phyloP scores from a whole-genome alignment of 2,888 invertebrate species.

The Mimumesa dahlbomi region DNA sequence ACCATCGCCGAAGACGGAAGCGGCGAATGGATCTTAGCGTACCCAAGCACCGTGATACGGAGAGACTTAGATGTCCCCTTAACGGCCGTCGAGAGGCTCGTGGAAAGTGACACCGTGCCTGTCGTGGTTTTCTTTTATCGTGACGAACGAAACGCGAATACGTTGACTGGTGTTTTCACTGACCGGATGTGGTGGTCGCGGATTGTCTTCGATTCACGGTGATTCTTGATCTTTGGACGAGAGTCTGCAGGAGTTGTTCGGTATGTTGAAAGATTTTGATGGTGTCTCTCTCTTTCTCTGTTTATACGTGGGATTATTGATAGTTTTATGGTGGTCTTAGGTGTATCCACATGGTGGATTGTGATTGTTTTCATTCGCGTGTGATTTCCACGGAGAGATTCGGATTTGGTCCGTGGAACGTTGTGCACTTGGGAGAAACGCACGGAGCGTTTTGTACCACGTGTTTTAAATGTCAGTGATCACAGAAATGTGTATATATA shows the following conservation, averaged over 20 bases:
- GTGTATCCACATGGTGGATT: too few species aligned
- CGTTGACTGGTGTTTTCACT: slow-evolving; percentile 26
- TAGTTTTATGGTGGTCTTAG: too few species aligned
- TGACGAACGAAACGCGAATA: slow-evolving; percentile 5
- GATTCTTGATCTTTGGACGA: slow-evolving; percentile 4
- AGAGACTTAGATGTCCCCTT: slow-evolving; percentile 20
- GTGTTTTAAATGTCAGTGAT: not conserved
- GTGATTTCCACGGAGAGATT: too few species aligned
- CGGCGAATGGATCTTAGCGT: slow-evolving; percentile 24
- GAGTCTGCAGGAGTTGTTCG: slow-evolving; percentile 24
- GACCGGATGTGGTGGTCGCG: slow-evolving; percentile 36
- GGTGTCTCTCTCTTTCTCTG: slow-evolving; percentile 6
- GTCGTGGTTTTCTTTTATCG: slow-evolving; percentile 31
- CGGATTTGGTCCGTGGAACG: too few species aligned
- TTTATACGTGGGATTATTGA: too few species aligned
- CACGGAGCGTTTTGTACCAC: not conserved
- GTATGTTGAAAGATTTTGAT: slow-evolving; percentile 12
- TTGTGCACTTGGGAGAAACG: too few species aligned
- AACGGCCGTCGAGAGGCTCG: slow-evolving; percentile 28
- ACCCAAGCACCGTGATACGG: not conserved
- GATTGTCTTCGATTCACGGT: slow-evolving; percentile 29
- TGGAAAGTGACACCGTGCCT: slow-evolving; percentile 42
- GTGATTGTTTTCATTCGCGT: not conserved
- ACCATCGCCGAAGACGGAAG: slow-evolving; percentile 48
- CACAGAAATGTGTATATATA: not conserved